Percentiles rank a stretch among this genome's conserved stretches.
Conservation (phyloP, 2,888 invertebrate genomes). For the Sarcophaga carnaria region DNA sequence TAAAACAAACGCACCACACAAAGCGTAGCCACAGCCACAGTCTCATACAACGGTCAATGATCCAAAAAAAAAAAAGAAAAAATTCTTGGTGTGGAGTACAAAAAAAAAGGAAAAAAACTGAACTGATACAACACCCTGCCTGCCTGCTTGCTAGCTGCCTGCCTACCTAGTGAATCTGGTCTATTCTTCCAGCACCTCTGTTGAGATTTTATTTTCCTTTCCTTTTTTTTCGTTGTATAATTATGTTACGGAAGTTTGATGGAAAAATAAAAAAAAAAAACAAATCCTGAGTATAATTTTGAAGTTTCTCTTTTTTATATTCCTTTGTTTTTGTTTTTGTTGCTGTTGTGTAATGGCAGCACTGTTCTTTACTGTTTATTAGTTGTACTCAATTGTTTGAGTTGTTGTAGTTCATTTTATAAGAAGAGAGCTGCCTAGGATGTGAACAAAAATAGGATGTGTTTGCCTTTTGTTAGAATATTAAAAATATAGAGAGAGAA, state of each 20-base stretch:
- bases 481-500: background rate
- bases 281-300: background rate
- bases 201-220: conserved; percentile 10
- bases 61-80: conserved; percentile 37
- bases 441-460: background rate
- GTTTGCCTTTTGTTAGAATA: conserved; percentile 2
- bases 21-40: background rate
- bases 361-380: conserved; percentile 4
- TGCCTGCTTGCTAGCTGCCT: background rate
- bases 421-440: background rate
- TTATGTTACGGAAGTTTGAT: conserved; percentile 33
- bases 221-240: conserved; percentile 14
- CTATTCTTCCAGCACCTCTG: background rate
- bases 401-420: conserved; percentile 1
- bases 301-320: background rate
- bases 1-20: background rate
- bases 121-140: conserved; percentile 6
- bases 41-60: conserved; percentile 33
- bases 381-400: conserved; percentile 10
- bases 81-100: background rate
- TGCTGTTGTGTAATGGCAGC: background rate
- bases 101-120: background rate
- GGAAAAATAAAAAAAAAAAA: too few species aligned
- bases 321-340: background rate
- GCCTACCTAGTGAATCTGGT: background rate